A percentile compares a stretch with the other conserved stretches of the same genome.
Evolutionary conservation across 2,888 invertebrate species (phyloP).

Genomic region (Poecilobothrus nobilitatus): DNA sequence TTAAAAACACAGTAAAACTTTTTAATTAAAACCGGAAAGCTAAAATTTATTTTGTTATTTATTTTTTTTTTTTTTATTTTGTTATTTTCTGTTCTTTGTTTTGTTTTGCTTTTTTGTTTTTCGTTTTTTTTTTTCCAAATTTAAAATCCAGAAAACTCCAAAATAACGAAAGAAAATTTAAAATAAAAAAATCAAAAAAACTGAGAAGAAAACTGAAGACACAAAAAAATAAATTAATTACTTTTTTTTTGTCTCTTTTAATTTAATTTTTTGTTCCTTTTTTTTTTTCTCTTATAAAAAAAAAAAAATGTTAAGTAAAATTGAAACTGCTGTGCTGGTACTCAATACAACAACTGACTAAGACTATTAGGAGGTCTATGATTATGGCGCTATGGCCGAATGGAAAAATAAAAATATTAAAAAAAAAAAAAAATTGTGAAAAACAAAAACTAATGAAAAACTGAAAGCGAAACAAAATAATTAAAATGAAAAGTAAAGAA

Average conservation of each 20-base stretch:
- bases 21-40: too few species aligned
- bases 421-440: neutral
- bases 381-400: neutral
- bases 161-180: slow-evolving; percentile 1
- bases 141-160: neutral
- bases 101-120: too few species aligned
- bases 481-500: too few species aligned
- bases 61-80: too few species aligned
- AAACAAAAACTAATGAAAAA: neutral
- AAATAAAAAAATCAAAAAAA: neutral
- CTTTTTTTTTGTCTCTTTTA: neutral
- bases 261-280: neutral
- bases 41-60: too few species aligned
- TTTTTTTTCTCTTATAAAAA: slow-evolving; percentile 3
- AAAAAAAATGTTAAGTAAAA: neutral
- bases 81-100: too few species aligned
- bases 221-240: neutral
- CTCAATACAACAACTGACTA: slow-evolving; percentile 11
- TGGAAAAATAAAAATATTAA: neutral
- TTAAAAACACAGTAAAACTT: too few species aligned
- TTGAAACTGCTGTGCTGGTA: slow-evolving; percentile 9
- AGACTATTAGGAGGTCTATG: slow-evolving; percentile 5
- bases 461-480: neutral
- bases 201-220: neutral
- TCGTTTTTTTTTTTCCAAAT: too few species aligned